These are phyloP conservation scores for Eremobia ochroleuca DNA, from an alignment of 2,888 invertebrate genomes.

Conservation along the genomic window DNA sequence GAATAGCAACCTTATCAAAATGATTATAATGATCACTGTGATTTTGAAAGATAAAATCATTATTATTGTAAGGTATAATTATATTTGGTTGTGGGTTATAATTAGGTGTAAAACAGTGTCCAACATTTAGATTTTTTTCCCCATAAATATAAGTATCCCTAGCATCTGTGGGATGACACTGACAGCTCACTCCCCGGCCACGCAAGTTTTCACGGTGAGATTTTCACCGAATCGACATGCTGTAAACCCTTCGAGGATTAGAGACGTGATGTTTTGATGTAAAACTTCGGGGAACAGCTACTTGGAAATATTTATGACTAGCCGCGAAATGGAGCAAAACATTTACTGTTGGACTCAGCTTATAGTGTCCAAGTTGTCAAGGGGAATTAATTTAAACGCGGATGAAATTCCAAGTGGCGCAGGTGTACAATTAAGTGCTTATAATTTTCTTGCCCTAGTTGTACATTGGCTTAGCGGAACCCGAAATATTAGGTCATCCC, in stretches of 20 bases:
- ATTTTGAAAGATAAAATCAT: too few relatives aligned
- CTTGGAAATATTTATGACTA: background rate
- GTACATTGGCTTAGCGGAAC: constrained; percentile 1
- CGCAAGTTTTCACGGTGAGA: too few relatives aligned
- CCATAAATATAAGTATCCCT: too few relatives aligned
- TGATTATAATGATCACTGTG: too few relatives aligned
- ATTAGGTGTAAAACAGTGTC: too few relatives aligned
- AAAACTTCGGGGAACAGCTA: too few relatives aligned
- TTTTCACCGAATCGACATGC: too few relatives aligned
- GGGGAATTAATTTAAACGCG: constrained; percentile 36
- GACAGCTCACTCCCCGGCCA: too few relatives aligned
- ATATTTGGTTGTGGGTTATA: too few relatives aligned
- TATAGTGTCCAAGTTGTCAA: constrained; percentile 61
- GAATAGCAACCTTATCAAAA: too few relatives aligned
- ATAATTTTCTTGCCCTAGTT: constrained; percentile 48
- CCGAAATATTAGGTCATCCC: background rate
- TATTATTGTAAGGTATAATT: too few relatives aligned
- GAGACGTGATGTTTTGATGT: background rate
- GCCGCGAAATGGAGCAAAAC: background rate
- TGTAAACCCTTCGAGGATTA: background rate
- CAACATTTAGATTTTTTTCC: background rate
- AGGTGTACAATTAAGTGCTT: constrained; percentile 47
- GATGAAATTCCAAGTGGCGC: constrained; percentile 30
- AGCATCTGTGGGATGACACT: too few relatives aligned
- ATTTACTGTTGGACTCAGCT: constrained; percentile 31